Base-by-base conservation (phyloP, 2,888 invertebrate species). In the Drosophila multiciliata region DNA sequence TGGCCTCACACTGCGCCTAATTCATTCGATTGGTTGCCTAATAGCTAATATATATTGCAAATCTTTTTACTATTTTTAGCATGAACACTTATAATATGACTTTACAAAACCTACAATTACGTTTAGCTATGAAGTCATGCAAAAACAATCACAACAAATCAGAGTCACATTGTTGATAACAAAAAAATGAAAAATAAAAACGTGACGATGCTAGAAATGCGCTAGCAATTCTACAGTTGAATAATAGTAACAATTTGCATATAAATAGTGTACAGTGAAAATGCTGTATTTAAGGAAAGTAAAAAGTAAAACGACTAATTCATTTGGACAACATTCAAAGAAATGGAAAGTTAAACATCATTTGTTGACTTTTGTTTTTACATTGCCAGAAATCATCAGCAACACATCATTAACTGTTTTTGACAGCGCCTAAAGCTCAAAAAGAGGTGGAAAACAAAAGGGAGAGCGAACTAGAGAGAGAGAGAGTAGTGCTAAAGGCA, bases 321-420 rank as follows among this genome's bases (percentile, higher is more conserved):
- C 9, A 26, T 49, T 66, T 20, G 66, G 57, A 61, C 66, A 65
- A 66, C 57, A 65, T 49, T 54, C 11, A 50, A 36, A 35, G 74
- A 84, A 84, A 89, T 72, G 48, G 89, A 84, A 87, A 84, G 84
- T 83, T 54, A 20, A 57, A 38, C 59, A 69, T 35, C 55, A 70
- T 70, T 74, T 67, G 66, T 68, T 65, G 38, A 49, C 58, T 65
- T 63, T 72, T 75, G 72, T 32, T 67, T 73, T 61, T 54, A 48
- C 29, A 45, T 52, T 12, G 55, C 35, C 45, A 63, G 23, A 8
- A 45, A 71, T 69, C 79, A 65, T 65, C 65, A 53, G 49, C 54
- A 64, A 61, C 23, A 59, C 48, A 61, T 63, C 59, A 76, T 73
- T 80, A 69, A 66, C 63, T 45, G 53, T 57, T 54, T 66, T 55